Evolutionary conservation across 2,888 invertebrate species (phyloP), one percentile per base, ranked within the genome.

Genomic region (Zele albiditarsus): DNA sequence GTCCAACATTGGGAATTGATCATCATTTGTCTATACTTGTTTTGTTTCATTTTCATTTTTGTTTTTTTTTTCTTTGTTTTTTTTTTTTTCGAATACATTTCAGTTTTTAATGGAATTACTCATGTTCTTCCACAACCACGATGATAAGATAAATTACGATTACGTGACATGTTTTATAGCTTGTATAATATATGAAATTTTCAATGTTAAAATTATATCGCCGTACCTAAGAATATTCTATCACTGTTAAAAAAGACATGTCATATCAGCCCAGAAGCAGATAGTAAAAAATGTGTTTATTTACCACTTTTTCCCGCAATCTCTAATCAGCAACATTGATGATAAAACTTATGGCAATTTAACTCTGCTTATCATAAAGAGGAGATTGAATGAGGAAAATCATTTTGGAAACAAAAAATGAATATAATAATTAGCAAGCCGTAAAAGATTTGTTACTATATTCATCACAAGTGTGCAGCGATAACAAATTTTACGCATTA

Each of bases 121-220:
- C 38, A 38, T 38, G 10, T 38, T 38, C 38, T 38, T 38, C 38
- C 38, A 2, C 4, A 38, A 38, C 12, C 12, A 38, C 5, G 12
- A 38, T 27, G 28, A 28, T 28, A 62, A 28, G 28, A 62, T 62
- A 62, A 62, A 62, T 31, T 31, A 62, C 8, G 62, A 31, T 62
- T 62, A 62, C 62, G 20, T 62, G 28, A 62, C n/a, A 62, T 14
- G 16, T 31, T 12, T 62, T 31, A 60, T 27, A 27, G 2, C 60
- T 27, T 16, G 60, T 2, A 27, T 27, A 2, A 25, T 14, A 49
- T n/a, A 53, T 53, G 2, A 53, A 20, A 53, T 20, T 53, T 53
- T 20, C 20, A 20, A 53, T 20, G 5, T 53, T 53, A 53, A 53
- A 3, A 53, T 53, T 5, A 53, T 53, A 53, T 53, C 8, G 46